Conservation (phyloP, 1,140 invertebrate genomes). For the Protaetia brevitarsis region DNA sequence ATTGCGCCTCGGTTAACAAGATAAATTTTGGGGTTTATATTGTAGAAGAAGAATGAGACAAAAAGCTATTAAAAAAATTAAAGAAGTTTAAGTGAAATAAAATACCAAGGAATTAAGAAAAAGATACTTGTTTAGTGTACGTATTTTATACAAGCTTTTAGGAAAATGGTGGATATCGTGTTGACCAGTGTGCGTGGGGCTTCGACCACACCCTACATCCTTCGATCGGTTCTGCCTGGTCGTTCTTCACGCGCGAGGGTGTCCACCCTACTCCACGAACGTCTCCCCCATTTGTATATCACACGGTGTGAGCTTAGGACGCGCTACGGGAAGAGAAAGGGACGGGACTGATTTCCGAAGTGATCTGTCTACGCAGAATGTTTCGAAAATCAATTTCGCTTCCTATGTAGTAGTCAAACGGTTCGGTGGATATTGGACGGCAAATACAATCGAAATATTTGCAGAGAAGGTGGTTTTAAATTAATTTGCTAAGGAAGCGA, state of each 20-base stretch:
- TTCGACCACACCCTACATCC: slow-evolving; percentile 47
- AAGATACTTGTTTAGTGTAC: background rate
- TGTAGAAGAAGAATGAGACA: too few species aligned
- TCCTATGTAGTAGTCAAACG: too few species aligned
- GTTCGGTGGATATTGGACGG: too few species aligned
- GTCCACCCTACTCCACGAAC: slow-evolving; percentile 28
- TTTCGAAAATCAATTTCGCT: too few species aligned
- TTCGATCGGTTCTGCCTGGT: slow-evolving; percentile 50
- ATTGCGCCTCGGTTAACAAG: too few species aligned
- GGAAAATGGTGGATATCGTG: slow-evolving; percentile 17
- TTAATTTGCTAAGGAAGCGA: too few species aligned
- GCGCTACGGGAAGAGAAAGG: background rate
- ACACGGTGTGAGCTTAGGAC: background rate
- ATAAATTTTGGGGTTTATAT: too few species aligned
- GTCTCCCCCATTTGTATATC: slow-evolving; percentile 24
- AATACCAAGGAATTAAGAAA: background rate
- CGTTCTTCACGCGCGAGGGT: slow-evolving; percentile 44
- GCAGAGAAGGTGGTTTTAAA: too few species aligned
- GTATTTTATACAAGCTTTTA: too few species aligned
- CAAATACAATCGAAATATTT: too few species aligned
- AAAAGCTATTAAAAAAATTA: too few species aligned
- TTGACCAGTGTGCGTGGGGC: slow-evolving; percentile 44
- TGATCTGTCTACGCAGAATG: too few species aligned
- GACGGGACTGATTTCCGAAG: background rate
- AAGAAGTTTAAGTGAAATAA: background rate